These are phyloP conservation scores for Pantherophis guttatus DNA, from an alignment of 2,113 vertebrate genomes.

Conservation along the genomic window DNA sequence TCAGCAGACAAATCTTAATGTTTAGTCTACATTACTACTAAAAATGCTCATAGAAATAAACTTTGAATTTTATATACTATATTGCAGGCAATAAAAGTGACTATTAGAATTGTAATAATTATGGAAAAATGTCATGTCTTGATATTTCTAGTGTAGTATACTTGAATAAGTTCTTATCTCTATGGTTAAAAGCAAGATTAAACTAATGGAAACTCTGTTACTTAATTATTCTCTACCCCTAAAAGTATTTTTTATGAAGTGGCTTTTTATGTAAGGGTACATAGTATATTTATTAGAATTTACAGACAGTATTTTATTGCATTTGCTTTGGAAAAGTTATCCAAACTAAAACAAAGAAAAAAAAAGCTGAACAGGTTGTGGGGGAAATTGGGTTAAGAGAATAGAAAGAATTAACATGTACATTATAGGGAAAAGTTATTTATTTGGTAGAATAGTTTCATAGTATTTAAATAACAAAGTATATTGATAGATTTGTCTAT, in stretches of 20 bases:
- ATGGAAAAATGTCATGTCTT: background rate
- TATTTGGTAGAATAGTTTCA: background rate
- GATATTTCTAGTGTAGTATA: slow-evolving; percentile 8
- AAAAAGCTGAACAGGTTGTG: slow-evolving; percentile 40
- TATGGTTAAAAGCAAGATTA: background rate
- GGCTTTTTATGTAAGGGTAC: background rate
- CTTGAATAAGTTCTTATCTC: background rate
- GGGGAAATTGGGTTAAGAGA: slow-evolving; percentile 14
- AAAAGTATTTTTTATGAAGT: background rate
- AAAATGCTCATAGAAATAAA: background rate
- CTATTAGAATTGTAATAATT: slow-evolving; percentile 20
- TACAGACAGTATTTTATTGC: background rate
- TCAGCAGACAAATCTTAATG: background rate
- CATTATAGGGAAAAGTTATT: slow-evolving; percentile 5
- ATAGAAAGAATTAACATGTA: slow-evolving; percentile 29
- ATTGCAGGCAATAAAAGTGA: slow-evolving; percentile 39
- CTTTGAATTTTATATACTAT: background rate
- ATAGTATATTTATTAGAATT: slow-evolving; percentile 9
- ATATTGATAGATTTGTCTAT: background rate
- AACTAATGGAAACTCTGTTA: background rate
- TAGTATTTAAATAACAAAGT: slow-evolving; percentile 11
- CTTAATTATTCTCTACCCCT: background rate
- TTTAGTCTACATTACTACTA: background rate
- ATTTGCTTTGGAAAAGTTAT: background rate
- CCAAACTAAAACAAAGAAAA: slow-evolving; percentile 29